phyloP scores from a whole-genome alignment of 1,140 invertebrate genomes.

The Caerostris darwini region DNA sequence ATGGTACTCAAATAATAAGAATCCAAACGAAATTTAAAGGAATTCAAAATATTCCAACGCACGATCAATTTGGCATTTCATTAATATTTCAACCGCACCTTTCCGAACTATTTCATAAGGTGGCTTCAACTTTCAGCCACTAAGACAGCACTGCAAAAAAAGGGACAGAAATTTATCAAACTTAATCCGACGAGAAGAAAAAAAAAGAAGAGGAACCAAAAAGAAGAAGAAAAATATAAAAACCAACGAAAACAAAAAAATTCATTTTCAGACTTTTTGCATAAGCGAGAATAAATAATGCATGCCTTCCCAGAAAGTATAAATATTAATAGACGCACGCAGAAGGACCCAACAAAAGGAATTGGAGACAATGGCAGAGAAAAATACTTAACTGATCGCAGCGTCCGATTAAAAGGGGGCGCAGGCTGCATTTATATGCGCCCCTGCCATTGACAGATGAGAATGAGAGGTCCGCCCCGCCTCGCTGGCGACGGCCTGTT shows the following conservation, averaged over 20 bases:
- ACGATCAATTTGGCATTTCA: not conserved
- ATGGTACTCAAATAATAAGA: too few relatives aligned
- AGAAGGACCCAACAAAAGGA: constrained; percentile 12
- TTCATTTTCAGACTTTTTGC: not conserved
- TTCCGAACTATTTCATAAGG: not conserved
- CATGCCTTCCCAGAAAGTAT: constrained; percentile 40
- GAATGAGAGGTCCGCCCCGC: not conserved
- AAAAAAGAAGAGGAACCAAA: not conserved
- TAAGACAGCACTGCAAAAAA: not conserved
- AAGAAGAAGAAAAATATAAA: not conserved
- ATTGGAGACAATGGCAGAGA: constrained; percentile 32
- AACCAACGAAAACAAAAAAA: not conserved
- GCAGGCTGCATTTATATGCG: constrained; percentile 23
- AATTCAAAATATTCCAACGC: too few relatives aligned
- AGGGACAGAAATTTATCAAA: constrained; percentile 23
- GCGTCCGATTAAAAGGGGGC: constrained; percentile 41
- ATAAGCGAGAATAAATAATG: constrained; percentile 45
- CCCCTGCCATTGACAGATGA: constrained; percentile 52
- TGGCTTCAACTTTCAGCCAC: not conserved
- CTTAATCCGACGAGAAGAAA: not conserved
- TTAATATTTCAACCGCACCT: not conserved
- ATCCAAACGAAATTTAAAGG: too few relatives aligned
- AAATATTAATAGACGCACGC: constrained; percentile 54
- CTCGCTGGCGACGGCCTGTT: constrained; percentile 39
- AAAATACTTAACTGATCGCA: constrained; percentile 26